phyloP scores from a whole-genome alignment of 2,888 invertebrate genomes.

The Eristalis intricaria region DNA sequence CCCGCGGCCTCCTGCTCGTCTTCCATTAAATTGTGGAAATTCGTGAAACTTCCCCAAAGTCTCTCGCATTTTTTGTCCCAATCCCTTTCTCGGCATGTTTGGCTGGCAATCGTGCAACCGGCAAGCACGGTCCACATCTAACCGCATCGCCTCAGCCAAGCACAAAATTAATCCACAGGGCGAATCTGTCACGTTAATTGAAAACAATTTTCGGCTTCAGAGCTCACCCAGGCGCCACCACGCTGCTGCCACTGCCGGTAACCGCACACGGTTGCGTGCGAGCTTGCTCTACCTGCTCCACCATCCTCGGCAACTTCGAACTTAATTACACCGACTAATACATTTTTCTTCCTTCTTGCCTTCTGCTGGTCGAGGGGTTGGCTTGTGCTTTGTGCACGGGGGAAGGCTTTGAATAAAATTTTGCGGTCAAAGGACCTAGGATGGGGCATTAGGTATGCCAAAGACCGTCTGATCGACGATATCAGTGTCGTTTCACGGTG shows the following conservation, averaged over 20 bases:
- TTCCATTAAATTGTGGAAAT: no score
- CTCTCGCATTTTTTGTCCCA: no score
- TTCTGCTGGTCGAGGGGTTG: not conserved
- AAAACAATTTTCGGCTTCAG: constrained; percentile 71
- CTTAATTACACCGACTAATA: constrained; percentile 62
- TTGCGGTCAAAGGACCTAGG: constrained; percentile 51
- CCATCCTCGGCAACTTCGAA: not conserved
- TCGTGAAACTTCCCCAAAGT: no score
- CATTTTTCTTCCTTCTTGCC: constrained; percentile 39
- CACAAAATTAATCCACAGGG: constrained; percentile 68
- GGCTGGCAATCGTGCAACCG: not conserved
- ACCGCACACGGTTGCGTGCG: constrained; percentile 22
- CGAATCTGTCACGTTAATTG: constrained; percentile 71
- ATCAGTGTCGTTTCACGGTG: constrained; percentile 53
- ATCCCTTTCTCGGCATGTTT: not conserved
- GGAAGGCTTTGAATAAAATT: constrained; percentile 58
- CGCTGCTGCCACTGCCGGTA: not conserved
- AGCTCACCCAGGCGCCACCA: constrained; percentile 34
- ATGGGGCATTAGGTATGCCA: constrained; percentile 57
- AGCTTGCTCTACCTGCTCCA: not conserved
- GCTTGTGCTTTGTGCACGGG: not conserved
- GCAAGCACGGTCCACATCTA: constrained; percentile 37
- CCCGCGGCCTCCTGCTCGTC: not conserved
- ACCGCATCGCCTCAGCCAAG: constrained; percentile 54
- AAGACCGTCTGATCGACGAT: constrained; percentile 46